Evolutionary conservation across 1,140 invertebrate genomes (phyloP), one percentile per base, ranked within the genome.

Genomic region (Cecropterus lyciades): DNA sequence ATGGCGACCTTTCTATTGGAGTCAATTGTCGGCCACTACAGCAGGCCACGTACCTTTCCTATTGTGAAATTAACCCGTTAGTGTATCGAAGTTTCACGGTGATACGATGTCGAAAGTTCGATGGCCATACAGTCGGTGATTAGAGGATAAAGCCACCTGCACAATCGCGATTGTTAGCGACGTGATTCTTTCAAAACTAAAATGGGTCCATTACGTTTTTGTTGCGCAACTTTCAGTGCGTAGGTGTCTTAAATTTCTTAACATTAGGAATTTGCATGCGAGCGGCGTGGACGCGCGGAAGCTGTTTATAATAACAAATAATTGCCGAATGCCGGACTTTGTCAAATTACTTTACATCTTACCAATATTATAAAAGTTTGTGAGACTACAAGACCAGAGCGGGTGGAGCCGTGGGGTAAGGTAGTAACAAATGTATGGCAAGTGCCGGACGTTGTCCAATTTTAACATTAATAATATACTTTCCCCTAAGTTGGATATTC

Each of bases 1-100:
- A 89, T 64, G 43, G 57, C 79, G 87, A 85, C 84, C 82, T 87
- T 84, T 84, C 80, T 75, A 89, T 85, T 86, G 76, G 72, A 84
- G 80, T 86, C 82, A 87, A 89, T 85, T 87, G 83, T 69, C 71
- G 65, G 48, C 62, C 43, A 57, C 65, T 69, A 65, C 56, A 60
- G 49, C 27, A 46, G 20, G 40, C 37, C 16, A 46, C 14, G 53
- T 56, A 64, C 56, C 63, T 69, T 69, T 62, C 43, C 40, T 27
- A 66, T 65, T 66, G 63, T 40, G 57, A 62, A 62, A 62, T 62
- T 37, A 27, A 68, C 66, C 56, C 67, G 71, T 79, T 76, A 73
- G 62, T 56, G 56, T 60, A 37, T 45, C 30, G 14, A 55, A 55
- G 51, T 62, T 48, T 68, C 30, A 55, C 43, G 24, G 72, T 75